Conservation (phyloP, 92 coral and sea anemone genomes). For the Zoanthus sansibaricus region DNA sequence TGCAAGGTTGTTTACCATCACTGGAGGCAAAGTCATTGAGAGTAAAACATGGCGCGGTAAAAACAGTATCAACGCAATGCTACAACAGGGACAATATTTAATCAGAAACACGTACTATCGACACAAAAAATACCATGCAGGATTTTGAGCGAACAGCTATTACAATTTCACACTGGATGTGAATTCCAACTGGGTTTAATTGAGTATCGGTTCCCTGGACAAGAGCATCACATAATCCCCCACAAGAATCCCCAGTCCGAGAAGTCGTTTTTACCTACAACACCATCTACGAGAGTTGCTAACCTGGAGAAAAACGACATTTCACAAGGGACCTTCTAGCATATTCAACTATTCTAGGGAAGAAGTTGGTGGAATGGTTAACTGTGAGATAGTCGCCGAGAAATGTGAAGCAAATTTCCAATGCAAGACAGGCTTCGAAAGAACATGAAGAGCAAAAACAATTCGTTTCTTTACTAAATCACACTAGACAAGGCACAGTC, state of each 20-base stretch:
- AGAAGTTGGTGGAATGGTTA: slow-evolving; percentile 62
- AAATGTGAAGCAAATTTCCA: slow-evolving; percentile 55
- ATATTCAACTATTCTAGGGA: slow-evolving; percentile 59
- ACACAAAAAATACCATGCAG: slow-evolving; percentile 63
- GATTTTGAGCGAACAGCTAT: slow-evolving; percentile 49
- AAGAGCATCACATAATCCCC: slow-evolving; percentile 74
- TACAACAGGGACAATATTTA: slow-evolving; percentile 45
- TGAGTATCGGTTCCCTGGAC: slow-evolving; percentile 52
- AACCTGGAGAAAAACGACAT: slow-evolving; percentile 28
- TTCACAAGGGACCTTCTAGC: slow-evolving; percentile 52
- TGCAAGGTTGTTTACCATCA: slow-evolving; percentile 45
- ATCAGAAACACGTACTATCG: slow-evolving; percentile 32
- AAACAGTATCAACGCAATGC: neutral
- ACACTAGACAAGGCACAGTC: slow-evolving; percentile 11
- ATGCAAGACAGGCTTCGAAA: slow-evolving; percentile 41
- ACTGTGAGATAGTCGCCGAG: slow-evolving; percentile 55
- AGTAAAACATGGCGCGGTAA: slow-evolving; percentile 23
- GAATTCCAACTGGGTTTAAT: slow-evolving; percentile 60
- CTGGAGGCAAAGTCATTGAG: slow-evolving; percentile 31
- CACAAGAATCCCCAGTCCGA: slow-evolving; percentile 62
- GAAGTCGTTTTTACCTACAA: slow-evolving; percentile 58
- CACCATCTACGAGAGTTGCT: slow-evolving; percentile 58
- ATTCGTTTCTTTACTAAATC: slow-evolving; percentile 21
- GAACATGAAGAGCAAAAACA: slow-evolving; percentile 32
- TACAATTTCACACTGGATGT: slow-evolving; percentile 43